Conservation (phyloP, 1,140 invertebrate genomes). For the Drosophila oshimai region DNA sequence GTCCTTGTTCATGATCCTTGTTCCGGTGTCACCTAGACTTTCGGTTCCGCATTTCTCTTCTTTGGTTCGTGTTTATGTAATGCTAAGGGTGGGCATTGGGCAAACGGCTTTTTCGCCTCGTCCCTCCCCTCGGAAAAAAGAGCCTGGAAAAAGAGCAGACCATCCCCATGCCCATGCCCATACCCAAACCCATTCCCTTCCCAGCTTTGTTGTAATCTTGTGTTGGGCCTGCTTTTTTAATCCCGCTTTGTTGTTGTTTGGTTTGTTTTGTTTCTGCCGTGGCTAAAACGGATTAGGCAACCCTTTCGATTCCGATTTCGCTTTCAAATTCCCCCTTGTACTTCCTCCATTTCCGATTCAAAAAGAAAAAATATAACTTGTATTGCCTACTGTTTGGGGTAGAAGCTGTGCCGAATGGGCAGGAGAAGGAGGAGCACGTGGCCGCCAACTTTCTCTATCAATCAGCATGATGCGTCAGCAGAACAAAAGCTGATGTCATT, state of each 20-base stretch:
- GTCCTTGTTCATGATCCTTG: neutral
- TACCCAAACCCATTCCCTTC: neutral
- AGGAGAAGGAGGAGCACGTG: neutral
- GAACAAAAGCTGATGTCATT: neutral
- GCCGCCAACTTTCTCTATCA: neutral
- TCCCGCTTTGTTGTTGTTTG: conserved; percentile 55
- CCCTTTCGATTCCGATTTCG: neutral
- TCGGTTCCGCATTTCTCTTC: no score
- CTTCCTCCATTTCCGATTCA: neutral
- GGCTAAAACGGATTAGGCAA: conserved; percentile 53
- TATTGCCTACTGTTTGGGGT: conserved; percentile 29
- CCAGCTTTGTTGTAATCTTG: conserved; percentile 49
- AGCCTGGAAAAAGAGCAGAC: conserved; percentile 4
- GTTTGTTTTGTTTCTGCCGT: conserved; percentile 39
- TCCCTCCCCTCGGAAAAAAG: neutral
- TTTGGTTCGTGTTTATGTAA: neutral
- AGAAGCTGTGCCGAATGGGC: neutral
- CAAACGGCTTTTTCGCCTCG: no score
- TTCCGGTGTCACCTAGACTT: conserved; percentile 1
- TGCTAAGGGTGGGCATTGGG: conserved; percentile 31
- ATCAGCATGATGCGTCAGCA: conserved; percentile 19
- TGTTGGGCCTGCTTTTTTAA: conserved; percentile 65
- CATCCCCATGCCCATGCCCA: neutral
- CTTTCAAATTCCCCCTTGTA: neutral
- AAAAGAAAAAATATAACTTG: neutral